phyloP scores from a whole-genome alignment of 2,888 invertebrate species.

The Toxonevra muliebris region DNA sequence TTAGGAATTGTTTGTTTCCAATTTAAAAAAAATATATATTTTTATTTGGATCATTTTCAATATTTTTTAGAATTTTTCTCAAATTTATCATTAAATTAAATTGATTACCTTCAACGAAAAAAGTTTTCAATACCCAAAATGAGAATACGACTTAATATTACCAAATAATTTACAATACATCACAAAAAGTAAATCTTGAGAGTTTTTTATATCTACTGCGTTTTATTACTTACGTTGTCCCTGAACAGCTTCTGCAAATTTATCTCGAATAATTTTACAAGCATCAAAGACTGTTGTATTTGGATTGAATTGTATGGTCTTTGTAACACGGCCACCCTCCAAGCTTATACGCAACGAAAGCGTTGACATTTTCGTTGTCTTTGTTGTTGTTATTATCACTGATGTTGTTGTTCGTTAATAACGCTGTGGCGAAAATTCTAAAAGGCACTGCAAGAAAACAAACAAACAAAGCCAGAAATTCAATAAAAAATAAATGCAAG shows the following conservation, averaged over 20 bases:
- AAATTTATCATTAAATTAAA: too few species aligned
- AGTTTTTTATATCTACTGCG: too few species aligned
- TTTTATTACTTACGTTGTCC: constrained; percentile 82
- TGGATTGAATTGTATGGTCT: constrained; percentile 98
- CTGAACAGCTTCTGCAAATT: constrained; percentile 88
- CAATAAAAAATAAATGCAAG: constrained; percentile 21
- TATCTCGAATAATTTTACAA: constrained; percentile 93
- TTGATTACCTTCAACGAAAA: too few species aligned
- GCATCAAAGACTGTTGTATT: constrained; percentile 95
- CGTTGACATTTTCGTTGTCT: constrained; percentile 59
- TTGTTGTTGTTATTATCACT: constrained; percentile 25
- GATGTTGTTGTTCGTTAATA: constrained; percentile 38
- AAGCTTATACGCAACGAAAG: constrained; percentile 87
- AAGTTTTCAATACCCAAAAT: too few species aligned
- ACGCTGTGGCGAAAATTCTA: constrained; percentile 38
- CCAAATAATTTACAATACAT: too few species aligned
- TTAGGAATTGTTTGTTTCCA: too few species aligned
- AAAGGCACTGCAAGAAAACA: constrained; percentile 39
- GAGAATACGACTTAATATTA: too few species aligned
- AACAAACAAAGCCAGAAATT: constrained; percentile 21
- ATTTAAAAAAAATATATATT: too few species aligned
- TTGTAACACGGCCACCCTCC: constrained; percentile 88
- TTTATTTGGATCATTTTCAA: too few species aligned
- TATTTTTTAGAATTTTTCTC: too few species aligned
- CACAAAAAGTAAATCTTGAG: too few species aligned